Evolutionary conservation across 2,113 vertebrate species (phyloP).

Genomic region (Irena cyanogastra): DNA sequence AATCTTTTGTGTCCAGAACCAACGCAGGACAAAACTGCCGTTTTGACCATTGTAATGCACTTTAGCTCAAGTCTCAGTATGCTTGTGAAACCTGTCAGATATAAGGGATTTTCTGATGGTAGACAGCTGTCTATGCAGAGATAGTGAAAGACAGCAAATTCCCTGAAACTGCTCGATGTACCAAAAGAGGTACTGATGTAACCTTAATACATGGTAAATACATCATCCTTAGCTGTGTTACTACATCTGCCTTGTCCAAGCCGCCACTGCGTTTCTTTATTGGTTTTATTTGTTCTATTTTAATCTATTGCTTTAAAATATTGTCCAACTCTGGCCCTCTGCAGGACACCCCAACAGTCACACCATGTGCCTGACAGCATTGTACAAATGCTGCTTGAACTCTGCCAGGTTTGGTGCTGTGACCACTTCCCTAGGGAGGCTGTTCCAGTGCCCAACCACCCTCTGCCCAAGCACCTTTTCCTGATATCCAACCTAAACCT

Average conservation of each 20-base stretch:
- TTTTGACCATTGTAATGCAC: background rate
- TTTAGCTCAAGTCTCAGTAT: background rate
- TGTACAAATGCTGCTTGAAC: background rate
- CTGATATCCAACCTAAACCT: background rate
- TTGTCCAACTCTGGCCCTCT: background rate
- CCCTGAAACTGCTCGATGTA: background rate
- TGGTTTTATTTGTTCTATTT: background rate
- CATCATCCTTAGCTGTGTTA: background rate
- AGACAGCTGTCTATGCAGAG: background rate
- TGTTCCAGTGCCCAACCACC: background rate
- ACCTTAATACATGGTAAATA: background rate
- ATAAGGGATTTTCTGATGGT: background rate
- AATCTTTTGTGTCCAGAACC: background rate
- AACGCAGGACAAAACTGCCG: background rate
- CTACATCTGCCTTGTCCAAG: background rate
- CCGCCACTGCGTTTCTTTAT: rapidly evolving
- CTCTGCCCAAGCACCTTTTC: background rate
- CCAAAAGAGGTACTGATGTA: background rate
- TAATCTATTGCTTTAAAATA: background rate
- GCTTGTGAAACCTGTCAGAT: background rate
- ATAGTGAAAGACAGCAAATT: background rate
- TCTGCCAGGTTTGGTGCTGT: background rate
- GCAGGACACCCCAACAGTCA: background rate
- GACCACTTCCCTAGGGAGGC: background rate
- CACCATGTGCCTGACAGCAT: background rate